Conservation (phyloP, 23 tunicate genomes). For the Clavelina lepadiformis region DNA sequence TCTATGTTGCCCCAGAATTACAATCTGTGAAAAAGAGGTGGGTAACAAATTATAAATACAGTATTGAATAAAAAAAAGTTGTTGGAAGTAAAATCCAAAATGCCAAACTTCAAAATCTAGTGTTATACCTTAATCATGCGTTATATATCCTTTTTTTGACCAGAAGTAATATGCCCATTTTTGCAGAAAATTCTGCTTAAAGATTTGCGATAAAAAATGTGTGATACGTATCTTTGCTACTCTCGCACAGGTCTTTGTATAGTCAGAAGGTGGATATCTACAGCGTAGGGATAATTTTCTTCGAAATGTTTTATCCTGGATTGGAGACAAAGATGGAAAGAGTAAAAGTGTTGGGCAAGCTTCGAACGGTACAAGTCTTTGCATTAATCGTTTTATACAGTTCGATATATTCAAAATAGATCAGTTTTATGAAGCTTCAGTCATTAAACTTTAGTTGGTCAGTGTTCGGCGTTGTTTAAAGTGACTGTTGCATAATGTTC, state of each 20-base stretch:
- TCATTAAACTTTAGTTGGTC: no score
- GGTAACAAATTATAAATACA: no score
- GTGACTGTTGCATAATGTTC: no score
- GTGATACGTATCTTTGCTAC: background rate
- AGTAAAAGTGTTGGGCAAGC: conserved; percentile 60
- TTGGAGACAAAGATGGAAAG: conserved; percentile 72
- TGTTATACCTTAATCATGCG: no score
- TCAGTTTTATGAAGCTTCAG: no score
- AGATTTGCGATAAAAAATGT: no score
- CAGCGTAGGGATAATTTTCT: conserved; percentile 89
- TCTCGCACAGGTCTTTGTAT: conserved; percentile 46
- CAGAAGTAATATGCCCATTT: no score
- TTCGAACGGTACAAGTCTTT: conserved; percentile 40
- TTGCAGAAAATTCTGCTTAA: no score
- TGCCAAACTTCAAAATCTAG: no score
- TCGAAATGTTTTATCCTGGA: conserved; percentile 78
- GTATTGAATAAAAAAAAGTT: background rate
- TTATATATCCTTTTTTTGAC: no score
- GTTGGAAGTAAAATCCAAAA: background rate
- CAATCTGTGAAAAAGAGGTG: conserved; percentile 30
- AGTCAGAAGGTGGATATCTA: conserved; percentile 88
- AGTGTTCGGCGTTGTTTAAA: no score
- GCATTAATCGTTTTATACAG: background rate
- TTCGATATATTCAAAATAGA: background rate
- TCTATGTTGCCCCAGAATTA: conserved; percentile 82